Conservation (phyloP, 2,888 invertebrate genomes). For the Phengaris arion region DNA sequence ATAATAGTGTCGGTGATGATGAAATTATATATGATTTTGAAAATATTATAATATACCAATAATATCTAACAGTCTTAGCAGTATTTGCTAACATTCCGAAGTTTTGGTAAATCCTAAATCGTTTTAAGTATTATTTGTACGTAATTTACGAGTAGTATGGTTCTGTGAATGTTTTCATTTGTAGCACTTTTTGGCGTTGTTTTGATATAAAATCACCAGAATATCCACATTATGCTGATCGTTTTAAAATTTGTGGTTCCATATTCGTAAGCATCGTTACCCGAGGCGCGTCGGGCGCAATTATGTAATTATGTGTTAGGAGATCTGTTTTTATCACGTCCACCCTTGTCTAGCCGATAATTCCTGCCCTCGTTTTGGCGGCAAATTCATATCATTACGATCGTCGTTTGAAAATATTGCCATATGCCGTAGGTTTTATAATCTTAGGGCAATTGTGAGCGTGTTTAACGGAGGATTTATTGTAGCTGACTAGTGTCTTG, state of each 20-base stretch:
- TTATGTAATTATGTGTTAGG: conserved; percentile 79
- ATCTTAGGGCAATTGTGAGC: not conserved
- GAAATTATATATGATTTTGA: not conserved
- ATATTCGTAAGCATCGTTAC: conserved; percentile 75
- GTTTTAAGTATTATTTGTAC: no score
- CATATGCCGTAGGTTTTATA: conserved; percentile 35
- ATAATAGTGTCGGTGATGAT: not conserved
- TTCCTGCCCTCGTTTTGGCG: conserved; percentile 72
- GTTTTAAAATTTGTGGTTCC: conserved; percentile 64
- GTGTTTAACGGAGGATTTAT: not conserved
- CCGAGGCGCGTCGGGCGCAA: conserved; percentile 68
- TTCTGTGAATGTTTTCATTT: no score
- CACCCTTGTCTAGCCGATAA: conserved; percentile 77
- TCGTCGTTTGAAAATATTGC: conserved; percentile 34
- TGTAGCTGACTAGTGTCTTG: not conserved
- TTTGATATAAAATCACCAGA: not conserved
- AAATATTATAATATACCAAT: no score
- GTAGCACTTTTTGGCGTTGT: no score
- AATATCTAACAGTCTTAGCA: no score
- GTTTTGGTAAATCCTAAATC: no score
- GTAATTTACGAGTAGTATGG: no score
- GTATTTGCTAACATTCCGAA: no score
- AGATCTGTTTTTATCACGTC: conserved; percentile 80
- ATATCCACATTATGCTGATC: conserved; percentile 34
- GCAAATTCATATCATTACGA: conserved; percentile 60